phyloP scores from a whole-genome alignment of 2,888 invertebrate genomes.

The Drosophila nigricruria region DNA sequence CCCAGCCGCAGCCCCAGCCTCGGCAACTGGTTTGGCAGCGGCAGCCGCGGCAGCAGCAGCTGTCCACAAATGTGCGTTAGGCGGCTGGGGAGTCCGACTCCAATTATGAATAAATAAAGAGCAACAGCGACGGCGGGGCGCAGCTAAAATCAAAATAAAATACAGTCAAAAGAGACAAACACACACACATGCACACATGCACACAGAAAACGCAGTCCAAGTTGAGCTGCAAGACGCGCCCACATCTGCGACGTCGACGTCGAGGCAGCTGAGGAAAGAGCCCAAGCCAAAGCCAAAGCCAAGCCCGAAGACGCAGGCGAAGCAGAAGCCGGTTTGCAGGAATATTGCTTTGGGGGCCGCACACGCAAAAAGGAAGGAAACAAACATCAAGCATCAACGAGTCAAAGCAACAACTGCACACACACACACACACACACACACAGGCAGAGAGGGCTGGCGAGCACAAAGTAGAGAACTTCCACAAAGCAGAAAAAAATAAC shows the following conservation, averaged over 20 bases:
- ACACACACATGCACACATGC: slow-evolving; percentile 1
- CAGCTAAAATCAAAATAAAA: slow-evolving; percentile 74
- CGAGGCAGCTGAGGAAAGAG: slow-evolving; percentile 9
- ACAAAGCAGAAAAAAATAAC: slow-evolving; percentile 49
- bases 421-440: slow-evolving; percentile 6
- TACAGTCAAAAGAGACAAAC: slow-evolving; percentile 50
- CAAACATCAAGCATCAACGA: slow-evolving; percentile 72
- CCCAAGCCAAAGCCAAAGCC: slow-evolving; percentile 19
- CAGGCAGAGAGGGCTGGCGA: slow-evolving; percentile 9
- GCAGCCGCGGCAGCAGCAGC: slow-evolving; percentile 57
- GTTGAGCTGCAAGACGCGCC: slow-evolving; percentile 44
- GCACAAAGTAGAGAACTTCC: slow-evolving; percentile 45
- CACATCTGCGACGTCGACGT: slow-evolving; percentile 40
- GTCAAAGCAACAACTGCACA: slow-evolving; percentile 24
- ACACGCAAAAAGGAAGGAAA: slow-evolving; percentile 79
- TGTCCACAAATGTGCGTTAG: slow-evolving; percentile 78
- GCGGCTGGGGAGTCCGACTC: slow-evolving; percentile 51
- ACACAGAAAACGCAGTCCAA: slow-evolving; percentile 17
- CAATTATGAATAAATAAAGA: slow-evolving; percentile 76
- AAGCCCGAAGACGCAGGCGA: slow-evolving; percentile 30
- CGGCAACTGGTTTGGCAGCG: slow-evolving; percentile 65
- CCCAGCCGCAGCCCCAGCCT: slow-evolving; percentile 5
- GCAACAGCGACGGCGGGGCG: slow-evolving; percentile 31
- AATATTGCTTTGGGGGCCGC: slow-evolving; percentile 51
- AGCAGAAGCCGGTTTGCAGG: slow-evolving; percentile 76